phyloP scores from a whole-genome alignment of 2,113 vertebrate species.

The Tringa solitaria region DNA sequence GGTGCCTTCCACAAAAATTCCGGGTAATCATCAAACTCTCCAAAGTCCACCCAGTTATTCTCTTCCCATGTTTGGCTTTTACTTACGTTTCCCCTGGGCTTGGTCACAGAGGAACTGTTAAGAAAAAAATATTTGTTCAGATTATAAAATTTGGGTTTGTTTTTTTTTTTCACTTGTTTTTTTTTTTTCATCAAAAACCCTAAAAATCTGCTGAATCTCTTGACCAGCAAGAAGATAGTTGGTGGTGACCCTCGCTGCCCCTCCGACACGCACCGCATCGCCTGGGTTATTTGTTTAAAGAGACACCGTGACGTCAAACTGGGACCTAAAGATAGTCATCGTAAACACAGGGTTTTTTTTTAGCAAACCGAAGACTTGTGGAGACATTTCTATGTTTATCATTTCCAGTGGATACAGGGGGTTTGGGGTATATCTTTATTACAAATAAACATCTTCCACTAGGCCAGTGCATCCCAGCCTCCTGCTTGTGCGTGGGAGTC shows the following conservation, averaged over 20 bases:
- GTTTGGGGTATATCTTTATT: slow-evolving; percentile 39
- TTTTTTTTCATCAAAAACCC: background rate
- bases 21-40: background rate
- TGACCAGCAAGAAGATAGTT: slow-evolving; percentile 25
- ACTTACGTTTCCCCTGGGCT: background rate
- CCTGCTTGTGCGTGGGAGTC: background rate
- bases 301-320: background rate
- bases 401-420: background rate
- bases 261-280: background rate
- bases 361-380: background rate
- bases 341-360: background rate
- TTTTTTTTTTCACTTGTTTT: background rate
- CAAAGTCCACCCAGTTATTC: background rate
- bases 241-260: background rate
- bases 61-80: background rate
- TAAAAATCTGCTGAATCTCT: background rate
- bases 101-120: background rate
- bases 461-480: background rate
- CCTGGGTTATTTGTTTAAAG: background rate
- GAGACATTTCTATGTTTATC: background rate
- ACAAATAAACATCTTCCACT: slow-evolving; percentile 1
- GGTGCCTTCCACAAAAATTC: background rate
- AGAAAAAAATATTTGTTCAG: slow-evolving; percentile 38
- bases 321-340: background rate
- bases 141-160: background rate